Base-by-base conservation (phyloP, 2,113 vertebrate species). In the Dicrurus megarhynchus region DNA sequence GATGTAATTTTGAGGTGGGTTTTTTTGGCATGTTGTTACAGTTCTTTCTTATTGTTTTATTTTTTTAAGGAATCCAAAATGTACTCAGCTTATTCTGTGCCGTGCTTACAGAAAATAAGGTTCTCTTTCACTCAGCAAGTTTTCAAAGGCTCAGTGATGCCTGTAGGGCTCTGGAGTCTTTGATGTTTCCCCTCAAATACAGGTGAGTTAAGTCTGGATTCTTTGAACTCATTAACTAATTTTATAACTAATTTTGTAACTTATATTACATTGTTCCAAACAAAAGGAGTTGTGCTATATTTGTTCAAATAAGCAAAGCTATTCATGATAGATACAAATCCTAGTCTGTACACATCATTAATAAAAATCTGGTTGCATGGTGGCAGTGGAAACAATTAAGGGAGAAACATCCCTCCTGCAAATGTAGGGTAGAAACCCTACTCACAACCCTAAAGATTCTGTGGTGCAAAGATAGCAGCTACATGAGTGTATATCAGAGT, bases 151-250 rank as follows among this genome's bases (percentile, higher is more conserved):
- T 99, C 22, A 99, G 98, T 49, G 99, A 99, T 98, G 99, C 99
- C 17, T 99, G 98, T 71, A 98, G 99, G 55, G 99, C 99, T 52
- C 97, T 99, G 85, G 99, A 99, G 97, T 98, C 99, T 70, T 98
- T 99, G 93, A 99, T 99, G 98, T 99, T 99, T 98, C 99, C 99
- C 63, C 98, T 99, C 41, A 99, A 99, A 96, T 99, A 99, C 94
- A 99, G 99, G 99, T 99, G 94, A 98, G 97, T 76, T 87, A 95
- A 61, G 10, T 44, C 65, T 61, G 57, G 30, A 37, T 44, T 84
- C 39, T 79, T 67, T 47, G 15, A 71, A 89, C 7, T 59, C 0
- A 1, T 61, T 30, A 24, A 42, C 27, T 80, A 26, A 24, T 68
- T 81, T 42, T 47, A 7, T 65, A 64, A 75, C 11, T 69, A 0